Percentiles rank a stretch among this genome's conserved stretches.
phyloP scores from a whole-genome alignment of 2,888 invertebrate genomes.

The Chydorus sphaericus region DNA sequence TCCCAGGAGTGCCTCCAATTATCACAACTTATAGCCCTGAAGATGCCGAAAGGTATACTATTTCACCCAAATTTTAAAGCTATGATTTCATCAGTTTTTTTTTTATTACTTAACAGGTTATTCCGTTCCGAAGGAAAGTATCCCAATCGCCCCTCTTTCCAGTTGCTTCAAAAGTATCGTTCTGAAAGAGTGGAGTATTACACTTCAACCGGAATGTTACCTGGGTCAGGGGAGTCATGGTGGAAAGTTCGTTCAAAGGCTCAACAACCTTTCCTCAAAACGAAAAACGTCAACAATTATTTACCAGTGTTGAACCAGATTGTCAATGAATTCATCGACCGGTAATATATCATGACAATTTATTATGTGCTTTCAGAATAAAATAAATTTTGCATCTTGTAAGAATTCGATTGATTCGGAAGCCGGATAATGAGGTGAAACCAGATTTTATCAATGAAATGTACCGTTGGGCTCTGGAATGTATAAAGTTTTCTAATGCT shows the following conservation, averaged over 20 bases:
- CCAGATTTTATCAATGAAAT: conserved; percentile 74
- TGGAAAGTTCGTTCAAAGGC: conserved; percentile 59
- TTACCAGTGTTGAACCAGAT: conserved; percentile 52
- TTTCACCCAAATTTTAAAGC: no score
- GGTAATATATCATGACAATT: conserved; percentile 27
- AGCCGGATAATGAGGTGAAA: conserved; percentile 52
- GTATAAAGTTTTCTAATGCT: conserved; percentile 39
- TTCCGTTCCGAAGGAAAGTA: conserved; percentile 34
- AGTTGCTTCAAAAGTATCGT: conserved; percentile 30
- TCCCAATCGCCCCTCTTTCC: conserved; percentile 30
- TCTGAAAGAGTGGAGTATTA: conserved; percentile 17
- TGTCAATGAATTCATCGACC: conserved; percentile 49
- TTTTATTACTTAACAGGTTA: conserved; percentile 21
- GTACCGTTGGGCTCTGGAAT: conserved; percentile 84
- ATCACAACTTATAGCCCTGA: not conserved
- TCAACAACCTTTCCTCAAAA: conserved; percentile 59
- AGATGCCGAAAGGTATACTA: conserved; percentile 21
- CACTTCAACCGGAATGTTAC: conserved; percentile 2
- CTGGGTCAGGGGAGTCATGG: conserved; percentile 64
- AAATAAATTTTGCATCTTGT: no score
- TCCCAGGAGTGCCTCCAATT: conserved; percentile 2
- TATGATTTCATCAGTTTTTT: not conserved
- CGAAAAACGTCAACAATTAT: conserved; percentile 55
- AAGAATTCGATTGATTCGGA: conserved; percentile 42
- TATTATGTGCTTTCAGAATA: not conserved